phyloP scores from a whole-genome alignment of 2,113 vertebrate genomes.

The Cebus imitator region DNA sequence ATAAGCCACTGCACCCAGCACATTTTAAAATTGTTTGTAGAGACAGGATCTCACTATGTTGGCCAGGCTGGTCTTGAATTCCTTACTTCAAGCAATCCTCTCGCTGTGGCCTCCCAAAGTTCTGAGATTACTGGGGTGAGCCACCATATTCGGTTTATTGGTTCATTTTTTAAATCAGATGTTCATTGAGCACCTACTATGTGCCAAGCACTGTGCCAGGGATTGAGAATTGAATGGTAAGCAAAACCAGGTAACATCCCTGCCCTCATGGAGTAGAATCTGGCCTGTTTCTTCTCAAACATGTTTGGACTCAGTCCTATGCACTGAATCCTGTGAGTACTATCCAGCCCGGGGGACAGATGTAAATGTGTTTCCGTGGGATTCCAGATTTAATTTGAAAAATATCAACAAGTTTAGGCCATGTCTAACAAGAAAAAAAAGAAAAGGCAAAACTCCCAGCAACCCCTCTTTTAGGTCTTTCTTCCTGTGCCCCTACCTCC shows the following conservation, averaged over 20 bases:
- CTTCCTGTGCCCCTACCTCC: neutral
- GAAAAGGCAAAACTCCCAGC: neutral
- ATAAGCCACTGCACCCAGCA: too few relatives aligned
- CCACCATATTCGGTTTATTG: neutral
- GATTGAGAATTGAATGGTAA: neutral
- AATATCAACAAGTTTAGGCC: neutral
- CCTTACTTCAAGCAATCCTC: too few relatives aligned
- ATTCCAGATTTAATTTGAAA: neutral
- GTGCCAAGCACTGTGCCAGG: neutral
- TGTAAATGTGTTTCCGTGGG: neutral
- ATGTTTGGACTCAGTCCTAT: neutral
- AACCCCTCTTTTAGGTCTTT: neutral
- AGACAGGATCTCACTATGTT: too few relatives aligned
- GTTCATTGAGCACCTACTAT: neutral
- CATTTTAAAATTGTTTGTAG: too few relatives aligned
- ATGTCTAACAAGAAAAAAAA: neutral
- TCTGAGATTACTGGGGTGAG: too few relatives aligned
- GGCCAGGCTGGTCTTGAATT: too few relatives aligned
- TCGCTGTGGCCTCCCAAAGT: too few relatives aligned
- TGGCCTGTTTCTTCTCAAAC: neutral
- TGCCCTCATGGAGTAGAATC: neutral
- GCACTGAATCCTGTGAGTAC: neutral
- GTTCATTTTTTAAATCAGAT: neutral
- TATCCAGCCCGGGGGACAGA: neutral
- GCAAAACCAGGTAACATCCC: neutral